Evolutionary conservation across 2,113 vertebrate species (phyloP).

Genomic region (Cyrtonyx montezumae): DNA sequence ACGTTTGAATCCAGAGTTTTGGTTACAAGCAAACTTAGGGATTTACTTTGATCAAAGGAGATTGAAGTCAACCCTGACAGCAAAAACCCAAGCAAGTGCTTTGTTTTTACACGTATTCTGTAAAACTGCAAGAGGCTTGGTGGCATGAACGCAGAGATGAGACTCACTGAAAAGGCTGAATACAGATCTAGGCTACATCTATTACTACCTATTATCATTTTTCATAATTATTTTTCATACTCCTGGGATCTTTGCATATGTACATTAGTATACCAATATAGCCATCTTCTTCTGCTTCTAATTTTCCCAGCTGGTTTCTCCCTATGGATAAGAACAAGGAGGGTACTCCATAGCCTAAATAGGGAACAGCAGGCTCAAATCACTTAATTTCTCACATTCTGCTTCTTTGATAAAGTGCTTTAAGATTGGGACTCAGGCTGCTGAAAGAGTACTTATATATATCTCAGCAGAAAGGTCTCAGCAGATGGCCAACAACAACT

Average conservation of each 20-base stretch:
- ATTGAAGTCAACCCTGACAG: neutral
- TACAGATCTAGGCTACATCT: neutral
- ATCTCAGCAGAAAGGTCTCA: neutral
- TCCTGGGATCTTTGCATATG: neutral
- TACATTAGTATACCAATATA: neutral
- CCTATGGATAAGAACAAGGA: neutral
- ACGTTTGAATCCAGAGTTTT: neutral
- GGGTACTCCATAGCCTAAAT: neutral
- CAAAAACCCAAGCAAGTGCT: neutral
- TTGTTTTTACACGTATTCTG: neutral
- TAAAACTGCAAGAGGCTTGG: neutral
- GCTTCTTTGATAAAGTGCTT: neutral
- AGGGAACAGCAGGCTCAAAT: neutral
- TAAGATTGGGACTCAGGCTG: neutral
- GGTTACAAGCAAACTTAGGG: neutral
- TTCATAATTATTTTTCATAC: neutral
- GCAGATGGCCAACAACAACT: neutral
- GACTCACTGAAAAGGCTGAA: neutral
- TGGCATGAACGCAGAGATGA: neutral
- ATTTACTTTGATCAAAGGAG: constrained; percentile 23
- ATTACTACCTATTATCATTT: neutral
- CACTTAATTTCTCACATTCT: neutral
- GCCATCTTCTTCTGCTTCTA: neutral
- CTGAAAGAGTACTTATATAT: neutral
- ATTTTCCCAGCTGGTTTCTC: neutral